Percentiles rank a stretch among this genome's conserved stretches.
Evolutionary conservation across 1,140 invertebrate species (phyloP).

Genomic region (Drosophila paulistorum): DNA sequence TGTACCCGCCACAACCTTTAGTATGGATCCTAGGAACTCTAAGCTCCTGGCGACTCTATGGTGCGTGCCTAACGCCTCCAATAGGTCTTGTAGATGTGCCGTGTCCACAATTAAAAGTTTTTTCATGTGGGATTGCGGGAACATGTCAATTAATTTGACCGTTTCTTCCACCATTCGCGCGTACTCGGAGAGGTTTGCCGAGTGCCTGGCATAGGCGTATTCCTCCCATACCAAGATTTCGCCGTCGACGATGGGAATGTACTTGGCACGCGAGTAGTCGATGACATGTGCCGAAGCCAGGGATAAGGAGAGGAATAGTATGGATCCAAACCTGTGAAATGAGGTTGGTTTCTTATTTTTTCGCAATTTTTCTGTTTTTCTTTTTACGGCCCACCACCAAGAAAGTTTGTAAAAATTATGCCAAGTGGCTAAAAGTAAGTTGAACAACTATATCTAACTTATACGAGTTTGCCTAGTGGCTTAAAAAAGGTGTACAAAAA

Average conservation of each 20-base stretch:
- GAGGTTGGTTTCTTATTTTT: background rate
- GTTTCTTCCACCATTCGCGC: conserved; percentile 5
- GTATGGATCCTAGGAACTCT: too few species aligned
- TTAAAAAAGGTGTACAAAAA: too few species aligned
- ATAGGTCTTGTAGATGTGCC: background rate
- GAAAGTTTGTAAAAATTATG: too few species aligned
- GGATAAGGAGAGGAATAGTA: background rate
- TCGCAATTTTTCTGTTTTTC: background rate
- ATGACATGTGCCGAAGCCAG: conserved; percentile 18
- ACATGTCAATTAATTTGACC: conserved; percentile 10
- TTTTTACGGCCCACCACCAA: background rate
- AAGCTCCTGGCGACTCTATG: background rate
- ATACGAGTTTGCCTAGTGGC: too few species aligned
- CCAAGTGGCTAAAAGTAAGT: too few species aligned
- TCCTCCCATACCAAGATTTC: background rate
- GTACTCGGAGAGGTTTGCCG: background rate
- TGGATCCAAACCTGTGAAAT: conserved; percentile 9
- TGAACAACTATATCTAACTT: too few species aligned
- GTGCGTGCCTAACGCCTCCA: background rate
- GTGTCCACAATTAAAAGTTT: background rate
- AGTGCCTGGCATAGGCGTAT: background rate
- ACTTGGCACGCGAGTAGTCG: conserved; percentile 19
- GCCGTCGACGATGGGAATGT: conserved; percentile 14
- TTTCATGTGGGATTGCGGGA: conserved; percentile 1
- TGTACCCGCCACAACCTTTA: too few species aligned